Evolutionary conservation across 1,140 invertebrate species (phyloP), one percentile per base, ranked within the genome.

Genomic region (Drosophila triauraria): DNA sequence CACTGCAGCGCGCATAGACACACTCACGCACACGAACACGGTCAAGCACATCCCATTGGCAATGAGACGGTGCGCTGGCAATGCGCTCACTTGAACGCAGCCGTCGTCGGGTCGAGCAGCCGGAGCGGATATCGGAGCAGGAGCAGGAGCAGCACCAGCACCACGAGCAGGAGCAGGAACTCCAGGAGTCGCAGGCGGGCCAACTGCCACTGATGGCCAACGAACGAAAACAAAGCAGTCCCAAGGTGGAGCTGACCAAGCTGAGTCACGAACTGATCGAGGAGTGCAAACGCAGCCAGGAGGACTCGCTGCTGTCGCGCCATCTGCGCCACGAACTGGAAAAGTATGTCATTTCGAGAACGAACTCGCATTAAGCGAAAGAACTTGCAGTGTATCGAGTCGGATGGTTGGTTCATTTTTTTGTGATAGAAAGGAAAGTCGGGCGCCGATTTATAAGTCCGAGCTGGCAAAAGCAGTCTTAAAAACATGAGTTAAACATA

Each of bases 261-360:
- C 67, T 92, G 0, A 91, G 84, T 54, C 79, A 87, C 53, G 91
- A 92, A 17, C 70, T 92, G 7, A 80, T 92, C 32, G 91, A 92
- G 32, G 91, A 93, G 63, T 91, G 87, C 40, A 91, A 87, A 42
- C 75, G 75, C 30, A 91, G 87, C 58, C 81, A 54, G 20, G 87
- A 90, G 71, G 88, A 91, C 38, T 91, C 91, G 6, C 72, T 77
- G 35, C 65, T 93, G 46, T 80, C 91, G 32, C 88, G 91, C 68
- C 64, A 77, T 53, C 58, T 92, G 30, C 78, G 87, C 20, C 79
- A 92, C 44, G 87, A 93, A 54, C 63, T 93, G n/a, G 91, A 92
- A 77, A 92, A 88, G 91, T 92, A 82, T 59, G 91, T 83, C 74
- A 40, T 25, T 12, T 27, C 15, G 54, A 30, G 17, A 44, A 35